A percentile compares a stretch with the other conserved stretches of the same genome.
phyloP scores from a whole-genome alignment of 1,140 invertebrate species.

The Oncopeltus fasciatus region DNA sequence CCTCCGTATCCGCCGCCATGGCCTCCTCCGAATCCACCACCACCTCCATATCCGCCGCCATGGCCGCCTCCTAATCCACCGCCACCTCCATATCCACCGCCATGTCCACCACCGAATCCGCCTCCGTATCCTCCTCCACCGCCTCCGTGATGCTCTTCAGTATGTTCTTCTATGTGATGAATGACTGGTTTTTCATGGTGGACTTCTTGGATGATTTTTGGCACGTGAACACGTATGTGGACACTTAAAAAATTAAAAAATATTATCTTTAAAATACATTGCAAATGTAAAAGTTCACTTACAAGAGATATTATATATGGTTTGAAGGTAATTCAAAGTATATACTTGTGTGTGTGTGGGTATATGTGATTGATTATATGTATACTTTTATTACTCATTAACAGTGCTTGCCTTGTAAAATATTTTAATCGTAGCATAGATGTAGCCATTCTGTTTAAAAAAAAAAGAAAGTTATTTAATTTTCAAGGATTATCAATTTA shows the following conservation, averaged over 20 bases:
- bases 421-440: not conserved
- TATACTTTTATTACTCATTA: not conserved
- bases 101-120: constrained; percentile 17
- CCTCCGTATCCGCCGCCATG: constrained; percentile 19
- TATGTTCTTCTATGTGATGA: constrained; percentile 26
- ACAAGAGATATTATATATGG: not conserved
- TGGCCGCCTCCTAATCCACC: constrained; percentile 11
- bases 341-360: not conserved
- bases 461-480: too few species aligned
- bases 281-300: not conserved
- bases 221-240: constrained; percentile 33
- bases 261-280: not conserved
- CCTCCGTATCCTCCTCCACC: constrained; percentile 11
- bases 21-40: constrained; percentile 13
- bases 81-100: constrained; percentile 11
- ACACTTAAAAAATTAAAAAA: constrained; percentile 27
- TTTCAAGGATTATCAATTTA: too few species aligned
- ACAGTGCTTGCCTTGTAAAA: not conserved
- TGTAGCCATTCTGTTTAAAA: too few species aligned
- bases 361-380: not conserved
- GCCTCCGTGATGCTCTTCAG: constrained; percentile 15
- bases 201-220: constrained; percentile 26
- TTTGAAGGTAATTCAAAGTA: not conserved
- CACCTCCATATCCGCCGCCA: constrained; percentile 6
- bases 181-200: constrained; percentile 28